A percentile compares a stretch with the other conserved stretches of the same genome.
Conservation (phyloP, 2,797 vertebrate species). For the Austrolebias charrua region DNA sequence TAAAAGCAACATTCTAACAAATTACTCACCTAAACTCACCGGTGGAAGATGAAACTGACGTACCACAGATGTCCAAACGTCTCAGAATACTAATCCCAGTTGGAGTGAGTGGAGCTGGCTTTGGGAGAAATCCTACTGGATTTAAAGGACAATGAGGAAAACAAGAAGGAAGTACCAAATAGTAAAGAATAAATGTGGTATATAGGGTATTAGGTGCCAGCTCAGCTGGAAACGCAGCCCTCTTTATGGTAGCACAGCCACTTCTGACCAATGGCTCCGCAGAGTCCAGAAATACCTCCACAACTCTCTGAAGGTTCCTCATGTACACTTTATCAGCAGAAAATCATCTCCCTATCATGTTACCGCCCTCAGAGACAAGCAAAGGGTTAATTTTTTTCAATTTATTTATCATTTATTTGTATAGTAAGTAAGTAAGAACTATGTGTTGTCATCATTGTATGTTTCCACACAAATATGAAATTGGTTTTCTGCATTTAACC, state of each 20-base stretch:
- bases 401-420: constrained; percentile 1
- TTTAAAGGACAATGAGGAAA: constrained; percentile 22
- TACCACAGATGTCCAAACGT: background rate
- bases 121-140: constrained; percentile 29
- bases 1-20: constrained; percentile 19
- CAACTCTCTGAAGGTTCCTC: constrained; percentile 49
- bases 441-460: too few species aligned
- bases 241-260: constrained; percentile 74
- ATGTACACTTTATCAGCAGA: constrained; percentile 45
- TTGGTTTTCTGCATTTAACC: too few species aligned
- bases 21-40: background rate
- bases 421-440: too few species aligned
- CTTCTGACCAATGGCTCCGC: constrained; percentile 70
- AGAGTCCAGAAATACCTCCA: constrained; percentile 75
- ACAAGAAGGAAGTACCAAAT: constrained; percentile 50
- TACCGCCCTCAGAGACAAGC: constrained; percentile 15
- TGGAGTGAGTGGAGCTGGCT: constrained; percentile 1
- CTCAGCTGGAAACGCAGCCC: constrained; percentile 59
- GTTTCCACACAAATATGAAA: too few species aligned
- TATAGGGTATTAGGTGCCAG: constrained; percentile 64
- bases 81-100: constrained; percentile 19
- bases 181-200: constrained; percentile 65
- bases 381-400: constrained; percentile 18
- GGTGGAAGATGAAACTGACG: constrained; percentile 1
- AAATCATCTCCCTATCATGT: constrained; percentile 40